Evolutionary conservation across 2,888 invertebrate species (phyloP), one percentile per base, ranked within the genome.

Genomic region (Luffia ferchaultella): DNA sequence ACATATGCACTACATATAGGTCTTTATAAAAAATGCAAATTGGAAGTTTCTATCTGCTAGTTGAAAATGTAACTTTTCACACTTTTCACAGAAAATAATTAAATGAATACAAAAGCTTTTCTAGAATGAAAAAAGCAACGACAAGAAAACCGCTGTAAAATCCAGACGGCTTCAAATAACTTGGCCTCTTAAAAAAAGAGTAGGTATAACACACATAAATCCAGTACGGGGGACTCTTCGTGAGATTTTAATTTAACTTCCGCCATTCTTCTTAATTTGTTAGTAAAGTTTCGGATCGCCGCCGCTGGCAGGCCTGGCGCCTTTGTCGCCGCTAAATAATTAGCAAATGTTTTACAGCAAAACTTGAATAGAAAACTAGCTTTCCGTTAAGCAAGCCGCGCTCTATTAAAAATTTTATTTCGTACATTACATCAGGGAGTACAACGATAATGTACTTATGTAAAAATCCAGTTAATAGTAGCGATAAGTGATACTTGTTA

Each of bases 241-340:
- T 65, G 71, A 76, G 75, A 72, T 78, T 80, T 80, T 80, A 80
- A 80, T 80, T 80, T 79, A 80, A 80, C 70, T 80, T 80, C 50
- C 59, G 58, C 72, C 76, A 77, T 80, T 76, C 65, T 73, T 80
- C 77, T 79, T 79, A 76, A 82, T 82, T 80, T 79, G 76, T 73
- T 66, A 69, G 66, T 68, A 57, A 65, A 70, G 66, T 67, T 71
- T 52, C 50, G 55, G 51, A 55, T 56, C 52, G 43, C 49, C 16
- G 48, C 42, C 45, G 18, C 42, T 41, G 46, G 43, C n/a, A 20
- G 44, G 40, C 42, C 16, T 16, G 40, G 18, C 16, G 50, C 40
- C 18, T 20, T 18, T 16, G 43, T 42, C 18, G 47, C 42, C 44
- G 19, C 41, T 47, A 47, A 51, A 51, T 51, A 51, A 51, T 51